Evolutionary conservation across 2,888 invertebrate species (phyloP).

Genomic region (Boloria euphrosyne): DNA sequence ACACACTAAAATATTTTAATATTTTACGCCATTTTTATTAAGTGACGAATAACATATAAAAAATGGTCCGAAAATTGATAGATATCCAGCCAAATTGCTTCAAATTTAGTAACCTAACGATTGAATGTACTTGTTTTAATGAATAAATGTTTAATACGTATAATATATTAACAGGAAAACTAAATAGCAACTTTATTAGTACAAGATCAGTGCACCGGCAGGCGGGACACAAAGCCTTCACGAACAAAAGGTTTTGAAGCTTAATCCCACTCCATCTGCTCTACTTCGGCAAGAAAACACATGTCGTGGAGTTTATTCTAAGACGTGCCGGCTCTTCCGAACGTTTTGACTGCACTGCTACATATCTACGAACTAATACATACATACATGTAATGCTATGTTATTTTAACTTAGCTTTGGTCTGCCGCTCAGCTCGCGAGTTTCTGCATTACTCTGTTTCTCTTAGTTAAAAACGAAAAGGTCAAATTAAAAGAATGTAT

Average conservation of each 20-base stretch:
- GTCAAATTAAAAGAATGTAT: too few relatives aligned
- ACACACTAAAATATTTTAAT: background rate
- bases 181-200: conserved; percentile 37
- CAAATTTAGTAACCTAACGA: too few relatives aligned
- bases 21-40: background rate
- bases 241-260: conserved; percentile 37
- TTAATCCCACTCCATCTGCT: conserved; percentile 31
- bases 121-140: background rate
- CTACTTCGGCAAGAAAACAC: conserved; percentile 31
- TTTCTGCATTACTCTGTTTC: too few relatives aligned
- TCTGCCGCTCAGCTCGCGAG: too few relatives aligned
- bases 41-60: too few relatives aligned
- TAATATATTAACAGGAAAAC: conserved; percentile 30
- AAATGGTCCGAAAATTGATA: too few relatives aligned
- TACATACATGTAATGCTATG: conserved; percentile 6
- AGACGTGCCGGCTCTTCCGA: conserved; percentile 27
- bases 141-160: background rate
- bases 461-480: too few relatives aligned
- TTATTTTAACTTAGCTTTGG: background rate
- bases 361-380: background rate
- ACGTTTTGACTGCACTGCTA: conserved; percentile 20
- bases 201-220: conserved; percentile 20
- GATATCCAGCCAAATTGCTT: too few relatives aligned
- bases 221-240: conserved; percentile 31
- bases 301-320: conserved; percentile 31